Conservation (phyloP, 2,888 invertebrate species). For the Drosophila longiperda region DNA sequence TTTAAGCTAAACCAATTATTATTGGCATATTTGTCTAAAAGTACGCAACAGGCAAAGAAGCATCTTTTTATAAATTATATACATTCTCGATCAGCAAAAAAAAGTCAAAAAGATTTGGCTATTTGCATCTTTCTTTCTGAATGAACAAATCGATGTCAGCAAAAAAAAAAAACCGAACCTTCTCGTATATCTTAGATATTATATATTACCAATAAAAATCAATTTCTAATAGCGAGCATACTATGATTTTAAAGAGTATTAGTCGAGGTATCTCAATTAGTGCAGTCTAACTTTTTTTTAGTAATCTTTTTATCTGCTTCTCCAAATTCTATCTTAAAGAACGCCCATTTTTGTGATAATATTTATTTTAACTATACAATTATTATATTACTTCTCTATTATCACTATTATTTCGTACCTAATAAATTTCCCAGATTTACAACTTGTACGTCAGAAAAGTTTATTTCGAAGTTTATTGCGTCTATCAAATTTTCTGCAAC, state of each 20-base stretch:
- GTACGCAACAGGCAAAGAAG: background rate
- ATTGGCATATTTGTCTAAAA: background rate
- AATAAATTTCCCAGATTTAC: background rate
- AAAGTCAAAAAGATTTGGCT: background rate
- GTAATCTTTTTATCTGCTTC: background rate
- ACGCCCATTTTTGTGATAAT: background rate
- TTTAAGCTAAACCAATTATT: background rate
- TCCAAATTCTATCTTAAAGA: background rate
- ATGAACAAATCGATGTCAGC: background rate
- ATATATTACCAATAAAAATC: background rate
- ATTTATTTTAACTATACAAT: background rate
- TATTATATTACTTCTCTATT: background rate
- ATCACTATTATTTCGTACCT: background rate
- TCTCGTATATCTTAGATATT: background rate
- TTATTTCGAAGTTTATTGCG: background rate
- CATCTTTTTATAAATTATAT: background rate
- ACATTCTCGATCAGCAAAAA: background rate
- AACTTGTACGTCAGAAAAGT: background rate
- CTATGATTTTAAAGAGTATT: background rate
- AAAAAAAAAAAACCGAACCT: background rate
- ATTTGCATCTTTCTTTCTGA: background rate
- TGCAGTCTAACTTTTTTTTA: background rate
- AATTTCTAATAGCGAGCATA: background rate
- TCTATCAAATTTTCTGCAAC: background rate
- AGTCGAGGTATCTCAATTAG: background rate